Percentiles rank a stretch among this genome's conserved stretches.
These are phyloP conservation scores for Canis aureus DNA, from an alignment of 2,113 vertebrate genomes.

Conservation along the genomic window DNA sequence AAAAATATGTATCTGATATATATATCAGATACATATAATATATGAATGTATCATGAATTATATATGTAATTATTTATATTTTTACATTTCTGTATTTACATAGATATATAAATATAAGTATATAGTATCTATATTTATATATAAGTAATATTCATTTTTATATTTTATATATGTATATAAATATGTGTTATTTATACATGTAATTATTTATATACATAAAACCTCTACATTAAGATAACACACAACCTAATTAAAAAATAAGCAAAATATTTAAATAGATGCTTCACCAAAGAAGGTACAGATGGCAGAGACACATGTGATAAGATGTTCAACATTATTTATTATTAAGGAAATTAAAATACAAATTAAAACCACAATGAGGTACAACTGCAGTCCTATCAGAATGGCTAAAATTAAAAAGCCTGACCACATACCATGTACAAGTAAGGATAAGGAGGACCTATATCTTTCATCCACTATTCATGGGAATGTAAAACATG, in stretches of 20 bases:
- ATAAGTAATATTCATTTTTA: background rate
- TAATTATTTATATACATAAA: background rate
- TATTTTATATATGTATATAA: background rate
- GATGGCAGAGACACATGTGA: background rate
- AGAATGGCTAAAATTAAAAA: background rate
- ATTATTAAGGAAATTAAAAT: background rate
- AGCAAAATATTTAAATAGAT: background rate
- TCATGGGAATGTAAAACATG: background rate
- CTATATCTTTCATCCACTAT: too few relatives aligned
- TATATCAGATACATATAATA: background rate
- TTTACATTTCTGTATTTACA: background rate
- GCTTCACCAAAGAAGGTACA: background rate
- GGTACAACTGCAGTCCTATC: background rate
- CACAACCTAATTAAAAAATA: background rate
- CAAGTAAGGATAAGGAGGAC: background rate
- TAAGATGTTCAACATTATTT: background rate
- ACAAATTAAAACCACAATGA: background rate
- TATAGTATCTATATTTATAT: background rate
- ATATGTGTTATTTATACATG: background rate
- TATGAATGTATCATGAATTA: background rate
- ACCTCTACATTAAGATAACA: background rate
- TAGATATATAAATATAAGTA: background rate
- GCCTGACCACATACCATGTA: background rate
- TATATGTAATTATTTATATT: background rate
- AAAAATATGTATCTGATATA: background rate